Conservation (phyloP, 2,888 invertebrate genomes). For the Lottia scabra region DNA sequence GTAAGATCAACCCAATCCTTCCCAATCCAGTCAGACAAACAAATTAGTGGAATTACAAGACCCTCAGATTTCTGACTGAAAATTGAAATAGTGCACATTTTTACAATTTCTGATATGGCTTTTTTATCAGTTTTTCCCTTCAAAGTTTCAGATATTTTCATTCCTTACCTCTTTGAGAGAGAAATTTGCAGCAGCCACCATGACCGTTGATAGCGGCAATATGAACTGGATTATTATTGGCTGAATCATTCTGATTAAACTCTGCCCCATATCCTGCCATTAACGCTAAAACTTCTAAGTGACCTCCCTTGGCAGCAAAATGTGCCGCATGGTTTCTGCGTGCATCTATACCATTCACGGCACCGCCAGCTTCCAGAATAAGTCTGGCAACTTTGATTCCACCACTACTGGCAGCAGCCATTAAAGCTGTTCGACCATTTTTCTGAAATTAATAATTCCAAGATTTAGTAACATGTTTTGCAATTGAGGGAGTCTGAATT, state of each 20-base stretch:
- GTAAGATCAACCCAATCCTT: too few relatives aligned
- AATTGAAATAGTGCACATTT: too few relatives aligned
- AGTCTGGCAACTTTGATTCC: slow-evolving; percentile 63
- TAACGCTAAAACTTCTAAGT: slow-evolving; percentile 55
- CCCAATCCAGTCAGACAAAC: too few relatives aligned
- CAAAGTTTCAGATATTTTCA: background rate
- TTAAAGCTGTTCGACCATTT: slow-evolving; percentile 64
- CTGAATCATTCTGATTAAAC: slow-evolving; percentile 64
- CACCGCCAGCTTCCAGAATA: slow-evolving; percentile 59
- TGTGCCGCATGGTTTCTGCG: slow-evolving; percentile 64
- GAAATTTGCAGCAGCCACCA: slow-evolving; percentile 65
- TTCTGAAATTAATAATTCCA: slow-evolving; percentile 44
- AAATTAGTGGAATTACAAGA: too few relatives aligned
- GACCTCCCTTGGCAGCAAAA: slow-evolving; percentile 66
- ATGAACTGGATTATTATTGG: slow-evolving; percentile 67
- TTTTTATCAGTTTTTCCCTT: too few relatives aligned
- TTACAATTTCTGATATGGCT: too few relatives aligned
- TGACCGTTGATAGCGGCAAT: slow-evolving; percentile 63
- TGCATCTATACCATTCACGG: slow-evolving; percentile 54
- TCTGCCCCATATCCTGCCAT: slow-evolving; percentile 66
- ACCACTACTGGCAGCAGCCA: slow-evolving; percentile 67
- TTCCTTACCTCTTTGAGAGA: slow-evolving; percentile 65
- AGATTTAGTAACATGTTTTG: too few relatives aligned
- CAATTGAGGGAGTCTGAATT: too few relatives aligned
- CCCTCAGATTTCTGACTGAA: too few relatives aligned